A percentile compares a stretch with the other conserved stretches of the same genome.
Conservation (phyloP, 2,113 vertebrate species). For the Myxocyprinus asiaticus region DNA sequence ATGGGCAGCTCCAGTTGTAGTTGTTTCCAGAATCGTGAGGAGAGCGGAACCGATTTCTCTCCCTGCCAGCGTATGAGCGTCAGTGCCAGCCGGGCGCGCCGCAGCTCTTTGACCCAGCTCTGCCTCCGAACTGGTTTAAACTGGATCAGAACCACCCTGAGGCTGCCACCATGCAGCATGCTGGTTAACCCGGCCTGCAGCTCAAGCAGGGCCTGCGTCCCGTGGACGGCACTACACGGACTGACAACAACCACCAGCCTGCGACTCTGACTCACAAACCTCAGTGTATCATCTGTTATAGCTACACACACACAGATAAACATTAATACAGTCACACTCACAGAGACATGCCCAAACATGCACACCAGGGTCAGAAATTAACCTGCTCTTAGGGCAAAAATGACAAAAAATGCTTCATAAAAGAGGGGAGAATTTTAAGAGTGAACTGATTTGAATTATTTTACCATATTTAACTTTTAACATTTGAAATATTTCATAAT, state of each 20-base stretch:
- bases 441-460: too few relatives aligned
- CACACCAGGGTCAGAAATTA: slow-evolving; percentile 29
- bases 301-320: slow-evolving; percentile 69
- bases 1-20: slow-evolving; percentile 88
- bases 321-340: neutral
- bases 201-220: slow-evolving; percentile 94
- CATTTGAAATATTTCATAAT: too few relatives aligned
- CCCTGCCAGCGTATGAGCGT: slow-evolving; percentile 92
- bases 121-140: slow-evolving; percentile 82
- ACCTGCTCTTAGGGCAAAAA: too few relatives aligned
- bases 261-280: slow-evolving; percentile 91
- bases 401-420: too few relatives aligned
- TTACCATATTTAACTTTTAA: too few relatives aligned
- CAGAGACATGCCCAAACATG: neutral
- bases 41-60: slow-evolving; percentile 84
- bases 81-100: slow-evolving; percentile 81
- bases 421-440: too few relatives aligned
- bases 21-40: slow-evolving; percentile 91
- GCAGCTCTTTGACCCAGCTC: slow-evolving; percentile 86
- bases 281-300: slow-evolving; percentile 95
- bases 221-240: slow-evolving; percentile 84
- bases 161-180: slow-evolving; percentile 85
- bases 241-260: slow-evolving; percentile 92
- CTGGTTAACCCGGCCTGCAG: slow-evolving; percentile 90
- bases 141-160: slow-evolving; percentile 92